A percentile compares a stretch with the other conserved stretches of the same genome.
phyloP scores from a whole-genome alignment of 2,113 vertebrate genomes.

The Kobus ellipsiprymnus region DNA sequence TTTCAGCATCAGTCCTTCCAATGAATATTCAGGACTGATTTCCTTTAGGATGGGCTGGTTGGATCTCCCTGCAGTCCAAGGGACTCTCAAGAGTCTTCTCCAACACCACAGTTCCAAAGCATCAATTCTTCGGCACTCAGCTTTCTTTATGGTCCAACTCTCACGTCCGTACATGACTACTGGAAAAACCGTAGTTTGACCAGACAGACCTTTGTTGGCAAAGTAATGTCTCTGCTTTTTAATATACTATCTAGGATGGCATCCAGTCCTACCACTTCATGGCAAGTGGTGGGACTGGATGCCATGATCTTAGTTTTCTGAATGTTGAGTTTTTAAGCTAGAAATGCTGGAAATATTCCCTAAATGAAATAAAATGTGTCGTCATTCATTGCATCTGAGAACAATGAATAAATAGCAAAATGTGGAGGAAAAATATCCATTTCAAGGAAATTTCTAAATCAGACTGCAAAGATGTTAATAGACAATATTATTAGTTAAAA shows the following conservation, averaged over 20 bases:
- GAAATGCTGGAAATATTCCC: neutral
- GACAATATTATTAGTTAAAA: neutral
- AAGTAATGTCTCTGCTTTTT: neutral
- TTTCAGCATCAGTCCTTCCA: neutral
- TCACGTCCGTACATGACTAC: neutral
- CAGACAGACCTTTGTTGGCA: neutral
- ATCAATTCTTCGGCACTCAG: accelerated
- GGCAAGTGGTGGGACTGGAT: neutral
- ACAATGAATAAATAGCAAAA: neutral
- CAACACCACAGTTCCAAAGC: neutral
- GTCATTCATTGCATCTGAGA: neutral
- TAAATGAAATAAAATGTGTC: neutral
- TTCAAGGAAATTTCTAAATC: neutral
- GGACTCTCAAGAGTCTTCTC: neutral
- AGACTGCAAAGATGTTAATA: neutral
- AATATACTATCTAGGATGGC: neutral
- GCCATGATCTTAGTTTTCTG: neutral
- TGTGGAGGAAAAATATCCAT: neutral
- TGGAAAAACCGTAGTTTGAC: neutral
- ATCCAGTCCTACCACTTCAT: neutral
- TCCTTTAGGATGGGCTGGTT: neutral
- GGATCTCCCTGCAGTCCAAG: neutral
- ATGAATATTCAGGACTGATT: neutral
- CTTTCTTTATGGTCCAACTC: neutral
- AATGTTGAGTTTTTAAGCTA: neutral